phyloP scores from a whole-genome alignment of 2,888 invertebrate genomes.

The Sphaeridia pumilis region DNA sequence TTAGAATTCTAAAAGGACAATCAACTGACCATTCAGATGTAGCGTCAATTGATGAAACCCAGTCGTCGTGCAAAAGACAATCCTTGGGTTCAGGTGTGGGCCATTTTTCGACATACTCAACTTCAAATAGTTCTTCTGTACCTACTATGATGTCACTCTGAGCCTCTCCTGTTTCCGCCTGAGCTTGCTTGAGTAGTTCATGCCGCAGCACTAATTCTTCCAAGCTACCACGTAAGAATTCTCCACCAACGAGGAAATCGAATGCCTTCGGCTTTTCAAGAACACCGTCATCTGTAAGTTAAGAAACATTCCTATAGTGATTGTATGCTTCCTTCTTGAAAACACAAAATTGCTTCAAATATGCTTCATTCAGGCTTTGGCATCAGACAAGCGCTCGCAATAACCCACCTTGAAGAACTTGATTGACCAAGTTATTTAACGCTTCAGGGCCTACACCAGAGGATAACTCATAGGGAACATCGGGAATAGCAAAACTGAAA shows the following conservation, averaged over 20 bases:
- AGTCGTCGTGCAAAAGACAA: slow-evolving; percentile 88
- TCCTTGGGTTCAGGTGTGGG: slow-evolving; percentile 87
- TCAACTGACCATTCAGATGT: slow-evolving; percentile 59
- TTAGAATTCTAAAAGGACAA: too few species aligned
- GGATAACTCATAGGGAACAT: slow-evolving; percentile 71
- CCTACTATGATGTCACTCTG: slow-evolving; percentile 50
- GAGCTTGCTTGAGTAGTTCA: slow-evolving; percentile 53
- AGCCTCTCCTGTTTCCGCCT: too few species aligned
- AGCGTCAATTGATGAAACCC: slow-evolving; percentile 81
- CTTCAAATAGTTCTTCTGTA: slow-evolving; percentile 69
- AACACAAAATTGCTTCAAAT: too few species aligned
- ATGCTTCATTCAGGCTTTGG: too few species aligned
- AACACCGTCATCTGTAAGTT: slow-evolving; percentile 33
- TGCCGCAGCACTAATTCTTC: slow-evolving; percentile 49
- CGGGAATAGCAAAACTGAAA: slow-evolving; percentile 82
- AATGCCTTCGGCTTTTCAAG: slow-evolving; percentile 48
- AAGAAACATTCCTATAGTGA: background rate
- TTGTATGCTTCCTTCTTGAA: too few species aligned
- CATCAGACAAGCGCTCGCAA: too few species aligned
- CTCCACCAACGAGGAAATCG: slow-evolving; percentile 77
- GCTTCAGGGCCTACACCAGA: slow-evolving; percentile 55
- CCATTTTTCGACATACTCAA: slow-evolving; percentile 83
- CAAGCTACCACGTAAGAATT: slow-evolving; percentile 60
- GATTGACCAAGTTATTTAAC: slow-evolving; percentile 67
- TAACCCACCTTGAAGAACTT: slow-evolving; percentile 58